Base-by-base conservation (phyloP, 2,113 vertebrate species). In the Thymallus thymallus region DNA sequence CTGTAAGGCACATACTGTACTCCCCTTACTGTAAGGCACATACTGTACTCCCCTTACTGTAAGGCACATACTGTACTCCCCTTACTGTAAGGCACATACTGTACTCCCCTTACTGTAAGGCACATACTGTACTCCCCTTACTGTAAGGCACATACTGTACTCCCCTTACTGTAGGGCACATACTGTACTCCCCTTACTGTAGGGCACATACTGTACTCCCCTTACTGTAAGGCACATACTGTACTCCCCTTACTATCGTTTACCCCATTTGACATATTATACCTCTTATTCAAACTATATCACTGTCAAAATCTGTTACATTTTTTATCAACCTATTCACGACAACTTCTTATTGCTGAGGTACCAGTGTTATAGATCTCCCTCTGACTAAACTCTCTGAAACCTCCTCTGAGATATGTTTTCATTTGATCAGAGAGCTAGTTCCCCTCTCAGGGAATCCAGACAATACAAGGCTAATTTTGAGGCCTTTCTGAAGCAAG, bases 381-480 rank as follows among this genome's bases (percentile, higher is more conserved):
- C 45, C 18, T 20, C 29, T 66, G 0, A 12, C 61, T 29, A 5
- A 22, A 22, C 41, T 13, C 67, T 45, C 69, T 60, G 26, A 32
- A 6, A 51, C 3, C 16, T 71, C 23, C n/a, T 76, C 71, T 67
- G 78, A 74, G 74, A 75, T 48, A 69, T 68, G 69, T 78, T 73
- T 75, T 84, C 73, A 12, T 77, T 84, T 30, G 69, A 26, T 23
- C 48, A 51, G 48, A 48, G 9, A 55, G 55, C 72, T 82, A 6
- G 32, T 77, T 71, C 55, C 64, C 74, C 55, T 64, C 86, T 85
- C 85, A 83, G 86, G 81, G 84, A 41, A 82, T 85, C 78, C 79
- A 82, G 77, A 83, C 79, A 80, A 80, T 76, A 75, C 72, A 69
- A 66, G 80, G 73, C 82, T 81, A 71, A 76, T 80, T 80, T 51